Conservation (phyloP, 1,140 invertebrate genomes). For the Bombyx mori region DNA sequence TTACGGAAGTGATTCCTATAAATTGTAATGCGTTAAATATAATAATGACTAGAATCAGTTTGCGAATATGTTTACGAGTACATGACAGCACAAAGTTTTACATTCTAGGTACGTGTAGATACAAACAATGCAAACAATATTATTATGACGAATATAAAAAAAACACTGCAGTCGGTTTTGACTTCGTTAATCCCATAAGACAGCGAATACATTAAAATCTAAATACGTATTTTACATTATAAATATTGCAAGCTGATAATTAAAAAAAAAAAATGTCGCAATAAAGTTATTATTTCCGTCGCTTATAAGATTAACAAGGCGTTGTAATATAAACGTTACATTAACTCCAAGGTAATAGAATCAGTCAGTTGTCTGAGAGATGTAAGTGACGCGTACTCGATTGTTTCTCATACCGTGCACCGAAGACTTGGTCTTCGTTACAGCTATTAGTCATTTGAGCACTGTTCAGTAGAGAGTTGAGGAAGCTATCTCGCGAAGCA, state of each 20-base stretch:
- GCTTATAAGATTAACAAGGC: conserved; percentile 44
- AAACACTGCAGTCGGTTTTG: background rate
- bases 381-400: conserved; percentile 14
- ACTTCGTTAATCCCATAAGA: conserved; percentile 38
- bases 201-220: conserved; percentile 18
- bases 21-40: conserved; percentile 17
- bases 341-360: conserved; percentile 21
- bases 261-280: conserved; percentile 12
- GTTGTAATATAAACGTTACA: conserved; percentile 21
- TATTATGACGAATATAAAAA: background rate
- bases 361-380: conserved; percentile 20
- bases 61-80: conserved; percentile 20
- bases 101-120: conserved; percentile 8
- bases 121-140: background rate
- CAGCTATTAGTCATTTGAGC: conserved; percentile 64
- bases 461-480: conserved; percentile 57
- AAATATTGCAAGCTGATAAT: conserved; percentile 28
- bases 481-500: conserved; percentile 30
- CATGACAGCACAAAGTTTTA: conserved; percentile 20
- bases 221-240: conserved; percentile 20
- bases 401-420: conserved; percentile 27
- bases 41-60: conserved; percentile 42
- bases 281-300: conserved; percentile 20
- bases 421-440: conserved; percentile 55
- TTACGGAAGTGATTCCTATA: conserved; percentile 20